A percentile compares a stretch with the other conserved stretches of the same genome.
phyloP scores from a whole-genome alignment of 1,140 invertebrate genomes.

The Hypsibius dujardini region DNA sequence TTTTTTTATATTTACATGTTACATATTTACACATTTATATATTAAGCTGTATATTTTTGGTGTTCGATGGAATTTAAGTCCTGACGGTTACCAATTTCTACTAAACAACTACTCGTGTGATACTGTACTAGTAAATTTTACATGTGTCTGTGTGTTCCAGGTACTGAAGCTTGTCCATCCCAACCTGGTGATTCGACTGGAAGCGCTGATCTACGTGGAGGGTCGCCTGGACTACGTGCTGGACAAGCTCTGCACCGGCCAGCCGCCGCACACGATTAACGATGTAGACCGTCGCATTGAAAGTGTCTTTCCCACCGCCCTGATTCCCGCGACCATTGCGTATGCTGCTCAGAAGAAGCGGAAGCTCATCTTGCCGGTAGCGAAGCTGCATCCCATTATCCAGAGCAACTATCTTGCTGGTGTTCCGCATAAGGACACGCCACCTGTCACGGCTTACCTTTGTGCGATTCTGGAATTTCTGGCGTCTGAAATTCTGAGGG shows the following conservation, averaged over 20 bases:
- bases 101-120: too few species aligned
- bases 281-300: background rate
- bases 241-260: background rate
- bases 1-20: too few species aligned
- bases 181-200: background rate
- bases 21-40: too few species aligned
- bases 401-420: background rate
- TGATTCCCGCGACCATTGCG: background rate
- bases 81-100: too few species aligned
- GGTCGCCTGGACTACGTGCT: background rate
- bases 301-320: background rate
- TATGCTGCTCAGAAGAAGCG: background rate
- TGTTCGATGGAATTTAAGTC: too few species aligned
- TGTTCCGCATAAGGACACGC: background rate
- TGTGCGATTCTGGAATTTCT: constrained; percentile 86
- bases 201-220: background rate
- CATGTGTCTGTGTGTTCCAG: background rate
- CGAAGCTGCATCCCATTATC: background rate
- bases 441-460: constrained; percentile 62
- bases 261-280: background rate
- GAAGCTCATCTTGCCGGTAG: background rate
- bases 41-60: too few species aligned
- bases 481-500: constrained; percentile 79
- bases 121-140: too few species aligned
- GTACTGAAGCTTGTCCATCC: background rate